Evolutionary conservation across 2,797 vertebrate species (phyloP), one percentile per base, ranked within the genome.

Genomic region (Aphelocoma californica): DNA sequence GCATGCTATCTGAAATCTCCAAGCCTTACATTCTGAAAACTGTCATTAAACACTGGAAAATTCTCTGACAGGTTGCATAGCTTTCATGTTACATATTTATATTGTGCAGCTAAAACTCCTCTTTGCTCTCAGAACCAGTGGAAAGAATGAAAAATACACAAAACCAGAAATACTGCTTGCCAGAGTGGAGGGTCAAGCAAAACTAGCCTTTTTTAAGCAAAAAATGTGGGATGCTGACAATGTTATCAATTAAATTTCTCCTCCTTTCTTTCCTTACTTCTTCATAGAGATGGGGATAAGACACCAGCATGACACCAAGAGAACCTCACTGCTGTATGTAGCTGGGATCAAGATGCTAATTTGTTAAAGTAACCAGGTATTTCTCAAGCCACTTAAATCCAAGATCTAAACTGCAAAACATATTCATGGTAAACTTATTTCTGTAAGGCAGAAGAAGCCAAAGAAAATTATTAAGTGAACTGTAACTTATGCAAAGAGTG

Each of bases 51-150:
- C 81, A 69, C 50, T 79, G 65, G 79, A 94, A 94, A 95, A 92
- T 85, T 92, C 81, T 93, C 90, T 91, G 92, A 80, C 94, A 92
- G 88, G 53, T 92, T 93, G 89, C 84, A 57, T 40, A 48, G 80
- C 93, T 93, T 96, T 92, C 77, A 34, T 91, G 54, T 95, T 96
- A 88, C 85, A 69, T 95, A 95, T 97, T 97, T 97, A 96, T 91
- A 92, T 77, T 58, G 23, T 44, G 86, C 80, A 75, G 62, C 88
- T 91, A 95, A 97, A 80, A 42, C 66, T 94, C 67, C 56, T 84
- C 45, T 97, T 93, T 88, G 66, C 88, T 83, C 60, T 92, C 72
- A 80, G 90, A 94, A 82, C 48, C 2, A 2, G 64, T 84, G 79
- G 75, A 92, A 97, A 69, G 81, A 95, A 91, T 72, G 81, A 91